phyloP scores from a whole-genome alignment of 2,888 invertebrate species.

The Microdon myrmicae region DNA sequence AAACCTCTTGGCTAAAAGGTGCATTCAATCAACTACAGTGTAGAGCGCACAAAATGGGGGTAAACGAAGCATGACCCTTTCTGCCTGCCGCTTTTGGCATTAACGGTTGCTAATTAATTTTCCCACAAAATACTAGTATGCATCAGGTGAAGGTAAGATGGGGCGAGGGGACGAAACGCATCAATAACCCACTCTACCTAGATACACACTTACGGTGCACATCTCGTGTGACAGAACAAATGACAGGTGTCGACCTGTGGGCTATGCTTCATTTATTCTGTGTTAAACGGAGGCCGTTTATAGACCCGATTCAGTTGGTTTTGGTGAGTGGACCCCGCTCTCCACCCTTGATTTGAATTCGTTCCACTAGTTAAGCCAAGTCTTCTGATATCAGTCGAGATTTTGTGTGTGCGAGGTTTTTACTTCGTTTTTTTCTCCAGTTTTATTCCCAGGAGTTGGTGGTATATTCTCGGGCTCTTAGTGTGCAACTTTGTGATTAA shows the following conservation, averaged over 20 bases:
- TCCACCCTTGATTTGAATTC: conserved; percentile 34
- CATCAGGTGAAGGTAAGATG: too few relatives aligned
- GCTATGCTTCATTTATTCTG: conserved; percentile 42
- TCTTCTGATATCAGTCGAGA: conserved; percentile 1
- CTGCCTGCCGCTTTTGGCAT: neutral
- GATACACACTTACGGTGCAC: conserved; percentile 16
- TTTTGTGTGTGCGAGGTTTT: conserved; percentile 22
- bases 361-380: conserved; percentile 43
- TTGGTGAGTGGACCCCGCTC: conserved; percentile 34
- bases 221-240: conserved; percentile 42
- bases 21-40: conserved; percentile 5
- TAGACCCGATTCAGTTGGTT: neutral
- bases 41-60: neutral
- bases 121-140: conserved; percentile 42
- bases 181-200: too few relatives aligned
- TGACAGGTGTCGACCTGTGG: conserved; percentile 50
- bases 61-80: conserved; percentile 14
- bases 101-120: conserved; percentile 40
- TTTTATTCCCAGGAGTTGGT: conserved; percentile 5
- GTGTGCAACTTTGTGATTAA: conserved; percentile 41
- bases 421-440: conserved; percentile 6
- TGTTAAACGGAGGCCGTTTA: neutral
- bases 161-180: too few relatives aligned
- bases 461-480: conserved; percentile 5
- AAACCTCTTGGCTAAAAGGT: conserved; percentile 32